These are phyloP conservation scores for Artemia franciscana DNA, from an alignment of 1,140 invertebrate species.

Conservation along the genomic window DNA sequence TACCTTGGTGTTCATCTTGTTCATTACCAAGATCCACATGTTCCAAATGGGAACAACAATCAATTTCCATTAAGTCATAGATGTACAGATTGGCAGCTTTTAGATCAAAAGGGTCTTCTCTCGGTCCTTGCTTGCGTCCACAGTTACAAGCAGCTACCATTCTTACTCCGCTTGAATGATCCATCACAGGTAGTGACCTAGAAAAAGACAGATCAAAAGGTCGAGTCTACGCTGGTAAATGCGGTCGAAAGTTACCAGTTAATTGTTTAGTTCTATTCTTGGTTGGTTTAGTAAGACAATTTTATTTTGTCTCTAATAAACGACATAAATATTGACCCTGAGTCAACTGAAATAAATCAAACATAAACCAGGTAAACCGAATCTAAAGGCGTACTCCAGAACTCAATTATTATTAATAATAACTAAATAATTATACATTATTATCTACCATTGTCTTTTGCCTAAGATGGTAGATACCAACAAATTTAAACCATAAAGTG, in stretches of 20 bases:
- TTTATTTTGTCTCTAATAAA: too few relatives aligned
- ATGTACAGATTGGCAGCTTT: conserved; percentile 65
- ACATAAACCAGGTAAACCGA: too few relatives aligned
- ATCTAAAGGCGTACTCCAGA: too few relatives aligned
- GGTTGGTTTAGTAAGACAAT: too few relatives aligned
- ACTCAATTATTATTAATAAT: too few relatives aligned
- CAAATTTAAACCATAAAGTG: too few relatives aligned
- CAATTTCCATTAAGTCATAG: conserved; percentile 45
- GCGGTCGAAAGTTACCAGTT: not conserved
- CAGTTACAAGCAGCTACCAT: conserved; percentile 74
- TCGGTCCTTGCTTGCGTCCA: conserved; percentile 49
- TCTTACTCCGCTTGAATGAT: conserved; percentile 52
- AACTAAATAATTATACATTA: too few relatives aligned
- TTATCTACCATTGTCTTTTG: too few relatives aligned
- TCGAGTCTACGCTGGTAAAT: not conserved
- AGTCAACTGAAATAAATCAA: too few relatives aligned
- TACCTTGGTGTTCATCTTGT: too few relatives aligned
- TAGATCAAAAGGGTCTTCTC: conserved; percentile 71
- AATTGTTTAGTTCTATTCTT: conserved; percentile 10
- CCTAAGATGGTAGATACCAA: too few relatives aligned
- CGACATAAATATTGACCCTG: too few relatives aligned
- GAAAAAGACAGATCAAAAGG: conserved; percentile 1
- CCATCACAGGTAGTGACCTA: conserved; percentile 21
- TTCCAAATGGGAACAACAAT: conserved; percentile 47
- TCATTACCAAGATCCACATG: conserved; percentile 25